Evolutionary conservation across 2,113 vertebrate species (phyloP).

Genomic region (Anarhynchus alexandrinus): DNA sequence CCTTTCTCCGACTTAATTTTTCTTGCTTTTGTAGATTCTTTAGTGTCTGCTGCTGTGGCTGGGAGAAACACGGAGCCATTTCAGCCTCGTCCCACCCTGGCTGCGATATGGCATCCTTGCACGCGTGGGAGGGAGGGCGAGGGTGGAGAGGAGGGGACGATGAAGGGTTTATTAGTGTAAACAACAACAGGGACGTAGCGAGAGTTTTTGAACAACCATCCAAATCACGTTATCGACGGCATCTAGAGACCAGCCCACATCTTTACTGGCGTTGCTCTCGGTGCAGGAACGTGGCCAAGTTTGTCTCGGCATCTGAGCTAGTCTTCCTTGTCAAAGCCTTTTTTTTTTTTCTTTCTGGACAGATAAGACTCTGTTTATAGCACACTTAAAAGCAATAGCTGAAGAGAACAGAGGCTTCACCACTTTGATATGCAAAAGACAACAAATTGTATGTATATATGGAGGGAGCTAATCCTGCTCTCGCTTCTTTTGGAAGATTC

Average conservation of each 20-base stretch:
- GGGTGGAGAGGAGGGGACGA: neutral
- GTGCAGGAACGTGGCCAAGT: neutral
- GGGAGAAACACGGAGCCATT: neutral
- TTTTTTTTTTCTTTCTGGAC: neutral
- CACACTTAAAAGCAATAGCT: conserved; percentile 4
- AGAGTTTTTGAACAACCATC: neutral
- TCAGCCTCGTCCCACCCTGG: neutral
- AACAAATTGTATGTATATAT: neutral
- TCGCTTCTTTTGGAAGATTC: neutral
- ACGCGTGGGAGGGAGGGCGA: neutral
- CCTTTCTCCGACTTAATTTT: neutral
- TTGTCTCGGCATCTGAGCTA: neutral
- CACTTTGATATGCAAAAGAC: neutral
- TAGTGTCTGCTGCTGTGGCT: neutral
- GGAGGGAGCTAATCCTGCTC: neutral
- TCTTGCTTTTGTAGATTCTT: neutral
- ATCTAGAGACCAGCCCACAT: neutral
- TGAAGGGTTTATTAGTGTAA: neutral
- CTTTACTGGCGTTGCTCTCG: neutral
- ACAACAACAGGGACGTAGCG: neutral
- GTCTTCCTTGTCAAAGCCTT: neutral
- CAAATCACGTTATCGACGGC: neutral
- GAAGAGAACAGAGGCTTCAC: conserved; percentile 7
- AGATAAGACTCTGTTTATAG: neutral
- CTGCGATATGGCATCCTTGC: neutral